Evolutionary conservation across 2,113 vertebrate genomes (phyloP), one percentile per base, ranked within the genome.

Genomic region (Etheostoma spectabile): DNA sequence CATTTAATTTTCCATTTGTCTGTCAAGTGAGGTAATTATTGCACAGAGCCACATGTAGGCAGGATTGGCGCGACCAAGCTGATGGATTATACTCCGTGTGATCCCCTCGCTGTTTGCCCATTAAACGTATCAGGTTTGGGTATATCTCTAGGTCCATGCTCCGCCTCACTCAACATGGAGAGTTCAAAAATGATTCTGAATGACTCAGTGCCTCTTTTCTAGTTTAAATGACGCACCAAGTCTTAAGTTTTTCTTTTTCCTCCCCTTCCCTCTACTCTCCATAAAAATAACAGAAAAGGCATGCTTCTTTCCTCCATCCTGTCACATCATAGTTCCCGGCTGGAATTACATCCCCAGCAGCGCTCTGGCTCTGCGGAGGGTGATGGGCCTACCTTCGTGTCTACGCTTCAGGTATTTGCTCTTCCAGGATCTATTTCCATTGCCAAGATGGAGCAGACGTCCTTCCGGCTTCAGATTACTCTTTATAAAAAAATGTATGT

Each of bases 61-160:
- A 84, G 79, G 74, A 88, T 79, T 55, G 68, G 65, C 22, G 49
- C 74, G 65, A 92, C 89, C 91, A 84, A 91, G 91, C 87, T 62
- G n/a, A 80, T 79, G 88, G 87, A 91, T 91, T 91, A 91, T 93
- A 78, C 86, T 70, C 82, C n/a, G n/a, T 86, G 60, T 85, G 85
- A 81, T 93, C n/a, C 91, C 88, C 86, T 91, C 74, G 46, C 89
- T 85, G 82, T 93, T 85, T 86, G 74, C 79, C 90, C 86, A 89
- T 94, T 93, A 92, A 93, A 93, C 89, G 82, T 71, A 86, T 87
- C 85, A 86, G 66, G 92, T 92, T 85, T n/a, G n/a, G 55, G 75
- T 45, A 66, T 93, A 93, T 94, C 88, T 88, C 74, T 46, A 21
- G 74, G 48, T 77, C 88, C 86, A 82, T 42, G 78, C 88, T 68